These are phyloP conservation scores for Stichopus chloronotus DNA, from an alignment of 35 echinoderm and acorn worm species.

Conservation along the genomic window DNA sequence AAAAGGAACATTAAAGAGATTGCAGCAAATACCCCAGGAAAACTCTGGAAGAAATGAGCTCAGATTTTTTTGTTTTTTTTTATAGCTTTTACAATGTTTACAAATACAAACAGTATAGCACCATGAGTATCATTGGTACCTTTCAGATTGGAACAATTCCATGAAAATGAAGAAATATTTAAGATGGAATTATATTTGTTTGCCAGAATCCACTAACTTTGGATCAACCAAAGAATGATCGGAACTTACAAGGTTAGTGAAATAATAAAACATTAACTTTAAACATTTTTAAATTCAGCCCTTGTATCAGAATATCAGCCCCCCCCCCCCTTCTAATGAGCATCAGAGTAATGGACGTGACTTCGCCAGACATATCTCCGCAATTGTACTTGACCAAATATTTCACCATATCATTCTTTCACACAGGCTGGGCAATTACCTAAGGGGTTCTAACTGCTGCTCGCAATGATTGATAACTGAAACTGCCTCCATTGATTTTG, in stretches of 20 bases:
- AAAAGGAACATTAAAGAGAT: constrained; percentile 15
- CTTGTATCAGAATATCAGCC: no score
- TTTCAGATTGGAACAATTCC: background rate
- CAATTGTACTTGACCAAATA: no score
- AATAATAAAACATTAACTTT: background rate
- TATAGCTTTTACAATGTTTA: constrained; percentile 28
- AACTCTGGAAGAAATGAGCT: constrained; percentile 30
- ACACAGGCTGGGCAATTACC: no score
- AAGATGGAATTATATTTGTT: background rate
- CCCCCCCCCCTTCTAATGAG: no score
- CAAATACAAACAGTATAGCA: constrained; percentile 10
- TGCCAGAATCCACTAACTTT: background rate
- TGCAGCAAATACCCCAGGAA: constrained; percentile 34
- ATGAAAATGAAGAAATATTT: background rate
- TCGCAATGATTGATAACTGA: no score
- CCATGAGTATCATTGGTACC: constrained; percentile 35
- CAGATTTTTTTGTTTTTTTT: background rate
- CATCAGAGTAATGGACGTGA: no score
- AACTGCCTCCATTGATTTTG: no score
- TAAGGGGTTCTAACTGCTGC: no score
- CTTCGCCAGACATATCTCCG: no score
- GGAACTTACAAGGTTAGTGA: background rate
- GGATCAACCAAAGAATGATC: background rate
- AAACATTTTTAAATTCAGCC: no score
- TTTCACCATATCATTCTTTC: no score